Percentiles rank a stretch among this genome's conserved stretches.
phyloP scores from a whole-genome alignment of 2,113 vertebrate species.

The Megaptera novaeangliae region DNA sequence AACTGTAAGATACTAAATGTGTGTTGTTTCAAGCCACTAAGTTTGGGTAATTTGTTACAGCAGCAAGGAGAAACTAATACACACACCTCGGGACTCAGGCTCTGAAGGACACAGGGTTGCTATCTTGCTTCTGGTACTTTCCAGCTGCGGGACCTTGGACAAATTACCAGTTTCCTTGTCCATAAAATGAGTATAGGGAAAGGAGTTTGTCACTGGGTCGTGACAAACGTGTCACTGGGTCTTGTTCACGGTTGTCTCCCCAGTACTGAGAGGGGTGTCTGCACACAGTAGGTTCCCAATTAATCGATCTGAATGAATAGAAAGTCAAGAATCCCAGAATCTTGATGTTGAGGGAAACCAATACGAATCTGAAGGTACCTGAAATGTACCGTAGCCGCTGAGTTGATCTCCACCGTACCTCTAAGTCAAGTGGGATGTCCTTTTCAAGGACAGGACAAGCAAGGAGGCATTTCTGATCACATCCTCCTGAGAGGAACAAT shows the following conservation, averaged over 20 bases:
- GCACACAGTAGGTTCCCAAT: not conserved
- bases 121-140: not conserved
- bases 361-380: too few species aligned
- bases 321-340: not conserved
- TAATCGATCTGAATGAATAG: not conserved
- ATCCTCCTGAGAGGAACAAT: not conserved
- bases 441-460: not conserved
- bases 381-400: not conserved
- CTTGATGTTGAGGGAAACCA: not conserved
- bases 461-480: not conserved
- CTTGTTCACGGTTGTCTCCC: not conserved
- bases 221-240: too few species aligned
- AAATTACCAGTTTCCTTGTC: not conserved
- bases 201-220: too few species aligned
- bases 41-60: not conserved
- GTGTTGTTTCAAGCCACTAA: too few species aligned
- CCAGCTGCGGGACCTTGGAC: not conserved
- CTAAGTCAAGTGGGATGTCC: not conserved
- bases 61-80: too few species aligned
- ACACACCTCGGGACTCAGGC: rapidly evolving
- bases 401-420: not conserved
- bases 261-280: not conserved
- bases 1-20: rapidly evolving
- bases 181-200: rapidly evolving
- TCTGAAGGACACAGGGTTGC: not conserved